A percentile compares a stretch with the other conserved stretches of the same genome.
These are phyloP conservation scores for Leucosticte australis DNA, from an alignment of 2,113 vertebrate genomes.

Conservation along the genomic window DNA sequence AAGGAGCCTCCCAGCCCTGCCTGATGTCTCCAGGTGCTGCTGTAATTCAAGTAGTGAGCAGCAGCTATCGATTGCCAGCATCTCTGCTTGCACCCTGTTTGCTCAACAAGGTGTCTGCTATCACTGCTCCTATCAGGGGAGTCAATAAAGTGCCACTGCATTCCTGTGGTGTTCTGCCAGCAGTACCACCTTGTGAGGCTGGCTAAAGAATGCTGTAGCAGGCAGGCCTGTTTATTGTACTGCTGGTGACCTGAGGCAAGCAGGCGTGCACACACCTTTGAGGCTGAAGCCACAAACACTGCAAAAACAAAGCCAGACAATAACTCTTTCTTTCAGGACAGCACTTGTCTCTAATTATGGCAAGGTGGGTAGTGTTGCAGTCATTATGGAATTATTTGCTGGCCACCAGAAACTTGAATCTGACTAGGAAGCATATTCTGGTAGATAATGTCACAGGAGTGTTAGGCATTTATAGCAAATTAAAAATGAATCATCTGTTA, in stretches of 20 bases:
- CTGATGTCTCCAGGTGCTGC: constrained; percentile 12
- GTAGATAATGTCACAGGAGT: constrained; percentile 21
- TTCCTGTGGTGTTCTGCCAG: constrained; percentile 50
- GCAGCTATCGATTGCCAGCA: background rate
- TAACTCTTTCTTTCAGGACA: constrained; percentile 46
- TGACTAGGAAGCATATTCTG: background rate
- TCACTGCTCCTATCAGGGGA: constrained; percentile 22
- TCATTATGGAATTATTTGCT: constrained; percentile 28
- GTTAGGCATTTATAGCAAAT: constrained; percentile 8
- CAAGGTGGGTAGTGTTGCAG: constrained; percentile 16
- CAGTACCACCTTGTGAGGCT: background rate
- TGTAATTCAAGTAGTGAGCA: background rate
- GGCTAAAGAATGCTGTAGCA: background rate
- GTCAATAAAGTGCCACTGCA: background rate
- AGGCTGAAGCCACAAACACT: constrained; percentile 39
- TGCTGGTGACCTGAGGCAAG: constrained; percentile 40
- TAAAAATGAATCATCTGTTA: constrained; percentile 44
- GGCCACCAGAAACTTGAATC: constrained; percentile 28
- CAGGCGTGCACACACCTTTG: background rate
- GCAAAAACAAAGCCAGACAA: constrained; percentile 15
- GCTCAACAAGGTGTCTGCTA: constrained; percentile 63
- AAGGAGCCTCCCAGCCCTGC: background rate
- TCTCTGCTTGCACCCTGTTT: constrained; percentile 44
- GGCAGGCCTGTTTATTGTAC: constrained; percentile 45
- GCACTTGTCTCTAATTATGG: constrained; percentile 45